Percentiles rank a stretch among this genome's conserved stretches.
phyloP scores from a whole-genome alignment of 2,797 vertebrate species.

The Hypotaenidia okinawae region DNA sequence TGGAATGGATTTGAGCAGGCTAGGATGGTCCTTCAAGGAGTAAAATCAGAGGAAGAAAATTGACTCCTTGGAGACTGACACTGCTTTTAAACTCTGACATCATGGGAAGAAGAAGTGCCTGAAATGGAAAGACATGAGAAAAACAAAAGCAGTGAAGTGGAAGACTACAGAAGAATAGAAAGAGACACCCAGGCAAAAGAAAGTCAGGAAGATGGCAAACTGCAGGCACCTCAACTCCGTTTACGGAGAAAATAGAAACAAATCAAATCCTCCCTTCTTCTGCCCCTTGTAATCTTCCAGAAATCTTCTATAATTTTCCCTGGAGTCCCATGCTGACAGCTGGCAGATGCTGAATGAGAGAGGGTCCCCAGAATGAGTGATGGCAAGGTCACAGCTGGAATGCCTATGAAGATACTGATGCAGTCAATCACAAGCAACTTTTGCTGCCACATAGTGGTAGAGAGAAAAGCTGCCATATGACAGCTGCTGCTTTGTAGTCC shows the following conservation, averaged over 20 bases:
- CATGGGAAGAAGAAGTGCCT: neutral
- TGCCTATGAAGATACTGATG: neutral
- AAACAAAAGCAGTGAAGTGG: neutral
- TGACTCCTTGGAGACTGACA: neutral
- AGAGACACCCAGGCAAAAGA: neutral
- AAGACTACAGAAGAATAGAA: neutral
- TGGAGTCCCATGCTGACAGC: slow-evolving; percentile 34
- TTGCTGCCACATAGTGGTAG: slow-evolving; percentile 61
- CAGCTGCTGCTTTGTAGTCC: neutral
- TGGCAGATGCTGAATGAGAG: slow-evolving; percentile 43
- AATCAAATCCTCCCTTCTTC: slow-evolving; percentile 34
- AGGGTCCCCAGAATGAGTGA: slow-evolving; percentile 28
- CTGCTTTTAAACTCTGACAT: neutral
- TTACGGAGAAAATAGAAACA: slow-evolving; percentile 15
- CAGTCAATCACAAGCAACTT: neutral
- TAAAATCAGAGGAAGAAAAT: neutral
- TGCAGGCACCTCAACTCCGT: neutral
- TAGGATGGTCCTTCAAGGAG: neutral
- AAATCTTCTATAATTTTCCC: slow-evolving; percentile 60
- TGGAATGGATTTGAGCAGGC: neutral
- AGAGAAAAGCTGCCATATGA: neutral
- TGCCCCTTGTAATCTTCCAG: slow-evolving; percentile 57
- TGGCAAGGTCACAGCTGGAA: slow-evolving; percentile 63
- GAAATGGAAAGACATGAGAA: neutral
- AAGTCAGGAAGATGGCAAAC: slow-evolving; percentile 5